phyloP scores from a whole-genome alignment of 2,797 vertebrate species.

The Etheostoma nigrum region DNA sequence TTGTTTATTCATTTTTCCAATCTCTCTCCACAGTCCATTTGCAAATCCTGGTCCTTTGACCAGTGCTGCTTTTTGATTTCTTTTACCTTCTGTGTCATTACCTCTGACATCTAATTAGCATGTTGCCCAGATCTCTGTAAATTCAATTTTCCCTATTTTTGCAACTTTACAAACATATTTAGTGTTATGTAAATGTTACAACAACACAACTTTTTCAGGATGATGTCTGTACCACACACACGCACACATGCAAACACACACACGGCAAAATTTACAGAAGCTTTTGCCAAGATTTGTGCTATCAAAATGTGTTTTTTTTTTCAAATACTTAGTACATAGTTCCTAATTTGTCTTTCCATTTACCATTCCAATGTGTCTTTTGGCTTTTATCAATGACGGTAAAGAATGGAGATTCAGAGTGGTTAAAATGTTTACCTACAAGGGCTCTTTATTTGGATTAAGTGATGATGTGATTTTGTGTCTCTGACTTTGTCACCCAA shows the following conservation, averaged over 20 bases:
- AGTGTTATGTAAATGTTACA: slow-evolving; percentile 54
- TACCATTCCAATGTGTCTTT: slow-evolving; percentile 19
- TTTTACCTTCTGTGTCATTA: not conserved
- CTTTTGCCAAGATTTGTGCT: slow-evolving; percentile 26
- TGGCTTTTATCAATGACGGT: slow-evolving; percentile 16
- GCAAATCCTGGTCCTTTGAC: slow-evolving; percentile 7
- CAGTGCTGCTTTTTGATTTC: not conserved
- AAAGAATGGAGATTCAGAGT: not conserved
- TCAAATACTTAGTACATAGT: not conserved
- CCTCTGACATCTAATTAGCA: slow-evolving; percentile 14
- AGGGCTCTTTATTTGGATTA: slow-evolving; percentile 48
- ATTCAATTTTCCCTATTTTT: slow-evolving; percentile 28
- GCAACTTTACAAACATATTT: slow-evolving; percentile 46
- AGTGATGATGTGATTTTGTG: slow-evolving; percentile 10
- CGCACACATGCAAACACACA: not conserved
- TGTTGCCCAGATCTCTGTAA: slow-evolving; percentile 39
- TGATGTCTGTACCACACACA: slow-evolving; percentile 29
- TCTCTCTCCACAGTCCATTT: slow-evolving; percentile 2
- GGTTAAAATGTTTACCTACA: slow-evolving; percentile 50
- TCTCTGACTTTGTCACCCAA: slow-evolving; percentile 9
- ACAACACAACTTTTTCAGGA: slow-evolving; percentile 29
- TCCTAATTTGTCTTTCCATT: not conserved
- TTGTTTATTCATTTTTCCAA: slow-evolving; percentile 20
- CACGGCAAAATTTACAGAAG: slow-evolving; percentile 14
- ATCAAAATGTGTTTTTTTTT: slow-evolving; percentile 17